These are phyloP conservation scores for Heliconius melpomene DNA, from an alignment of 1,140 invertebrate species.

Conservation along the genomic window DNA sequence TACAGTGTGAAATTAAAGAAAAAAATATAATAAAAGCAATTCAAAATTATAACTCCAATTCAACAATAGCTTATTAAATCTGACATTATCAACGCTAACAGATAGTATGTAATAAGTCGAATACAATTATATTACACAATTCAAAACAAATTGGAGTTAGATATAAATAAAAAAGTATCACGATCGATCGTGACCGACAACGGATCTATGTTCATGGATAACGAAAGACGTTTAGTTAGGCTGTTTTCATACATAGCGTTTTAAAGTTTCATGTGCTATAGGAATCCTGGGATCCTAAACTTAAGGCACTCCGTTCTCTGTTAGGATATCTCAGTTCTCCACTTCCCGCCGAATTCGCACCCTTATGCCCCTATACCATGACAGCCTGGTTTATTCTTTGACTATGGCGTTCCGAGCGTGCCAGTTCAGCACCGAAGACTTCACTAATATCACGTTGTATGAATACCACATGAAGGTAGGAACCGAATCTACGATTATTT, in stretches of 20 bases:
- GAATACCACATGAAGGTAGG: background rate
- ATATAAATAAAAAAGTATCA: constrained; percentile 18
- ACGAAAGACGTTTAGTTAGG: constrained; percentile 20
- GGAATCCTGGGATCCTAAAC: too few relatives aligned
- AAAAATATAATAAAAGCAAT: background rate
- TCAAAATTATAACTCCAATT: background rate
- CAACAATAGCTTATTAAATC: constrained; percentile 6
- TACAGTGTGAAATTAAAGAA: too few relatives aligned
- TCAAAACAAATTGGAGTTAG: constrained; percentile 17
- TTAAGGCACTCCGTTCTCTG: too few relatives aligned
- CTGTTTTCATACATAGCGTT: background rate
- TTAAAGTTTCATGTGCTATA: background rate
- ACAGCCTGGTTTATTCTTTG: too few relatives aligned
- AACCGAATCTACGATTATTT: background rate
- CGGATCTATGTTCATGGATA: constrained; percentile 17
- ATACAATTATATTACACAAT: constrained; percentile 20
- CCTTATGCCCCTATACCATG: too few relatives aligned
- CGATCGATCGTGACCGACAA: constrained; percentile 19
- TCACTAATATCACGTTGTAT: too few relatives aligned
- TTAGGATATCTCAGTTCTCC: too few relatives aligned
- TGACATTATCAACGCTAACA: background rate
- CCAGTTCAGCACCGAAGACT: too few relatives aligned
- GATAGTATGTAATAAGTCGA: constrained; percentile 5
- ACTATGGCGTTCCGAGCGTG: too few relatives aligned
- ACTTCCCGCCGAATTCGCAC: too few relatives aligned